These are phyloP conservation scores for Anolis carolinensis DNA, from an alignment of 2,113 vertebrate genomes.

Conservation along the genomic window DNA sequence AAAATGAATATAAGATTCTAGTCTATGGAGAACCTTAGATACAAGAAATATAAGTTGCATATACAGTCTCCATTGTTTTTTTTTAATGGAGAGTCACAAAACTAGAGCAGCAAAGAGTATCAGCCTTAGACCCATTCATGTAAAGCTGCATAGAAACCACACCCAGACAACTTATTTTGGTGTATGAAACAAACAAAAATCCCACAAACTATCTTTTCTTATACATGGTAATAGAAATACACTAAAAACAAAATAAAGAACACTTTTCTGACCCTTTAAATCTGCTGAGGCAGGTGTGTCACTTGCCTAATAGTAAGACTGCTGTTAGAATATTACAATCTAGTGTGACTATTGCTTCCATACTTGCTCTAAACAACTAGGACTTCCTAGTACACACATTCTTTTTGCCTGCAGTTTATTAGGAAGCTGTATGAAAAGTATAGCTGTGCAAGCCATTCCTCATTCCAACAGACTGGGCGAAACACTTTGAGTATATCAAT, in stretches of 20 bases:
- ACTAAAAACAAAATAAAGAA: background rate
- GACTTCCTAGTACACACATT: background rate
- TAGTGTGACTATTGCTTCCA: background rate
- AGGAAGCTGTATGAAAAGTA: background rate
- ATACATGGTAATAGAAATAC: background rate
- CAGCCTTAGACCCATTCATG: background rate
- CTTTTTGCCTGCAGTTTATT: background rate
- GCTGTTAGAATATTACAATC: background rate
- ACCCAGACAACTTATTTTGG: background rate
- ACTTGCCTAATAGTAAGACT: background rate
- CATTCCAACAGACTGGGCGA: no score
- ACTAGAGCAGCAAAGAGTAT: background rate
- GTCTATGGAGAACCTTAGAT: no score
- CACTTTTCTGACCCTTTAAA: background rate
- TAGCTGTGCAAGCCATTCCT: background rate
- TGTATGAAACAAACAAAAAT: background rate
- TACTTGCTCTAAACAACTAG: background rate
- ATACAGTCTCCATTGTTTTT: background rate
- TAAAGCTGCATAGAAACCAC: background rate
- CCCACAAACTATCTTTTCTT: background rate
- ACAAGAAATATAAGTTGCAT: background rate
- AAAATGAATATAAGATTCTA: background rate
- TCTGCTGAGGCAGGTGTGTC: background rate
- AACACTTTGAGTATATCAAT: background rate
- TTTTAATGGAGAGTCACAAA: background rate